Evolutionary conservation across 2,888 invertebrate genomes (phyloP).

Genomic region (Agonopterix subpropinquella): DNA sequence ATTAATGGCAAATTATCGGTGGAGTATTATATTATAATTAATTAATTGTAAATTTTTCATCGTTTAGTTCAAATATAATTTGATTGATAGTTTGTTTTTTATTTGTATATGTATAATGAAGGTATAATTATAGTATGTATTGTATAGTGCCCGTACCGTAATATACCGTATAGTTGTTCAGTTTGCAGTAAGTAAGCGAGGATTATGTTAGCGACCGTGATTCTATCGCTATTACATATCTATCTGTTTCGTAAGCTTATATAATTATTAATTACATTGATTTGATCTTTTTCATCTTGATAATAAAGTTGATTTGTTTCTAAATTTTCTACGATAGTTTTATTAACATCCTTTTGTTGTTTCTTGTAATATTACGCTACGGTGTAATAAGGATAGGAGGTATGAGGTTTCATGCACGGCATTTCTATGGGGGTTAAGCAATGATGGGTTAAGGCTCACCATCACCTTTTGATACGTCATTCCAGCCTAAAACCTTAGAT

Average conservation of each 20-base stretch:
- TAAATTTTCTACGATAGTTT: constrained; percentile 63
- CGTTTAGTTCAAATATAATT: constrained; percentile 41
- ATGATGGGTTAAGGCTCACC: too few relatives aligned
- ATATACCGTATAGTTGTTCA: not conserved
- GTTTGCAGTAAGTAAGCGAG: constrained; percentile 19
- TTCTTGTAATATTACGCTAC: too few relatives aligned
- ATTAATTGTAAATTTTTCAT: constrained; percentile 53
- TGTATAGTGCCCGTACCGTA: constrained; percentile 7
- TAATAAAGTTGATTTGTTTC: constrained; percentile 76
- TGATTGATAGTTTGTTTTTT: constrained; percentile 15
- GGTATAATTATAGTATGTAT: constrained; percentile 1
- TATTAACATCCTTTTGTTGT: constrained; percentile 6
- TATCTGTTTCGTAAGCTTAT: constrained; percentile 67
- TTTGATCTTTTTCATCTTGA: constrained; percentile 75
- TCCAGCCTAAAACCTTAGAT: too few relatives aligned
- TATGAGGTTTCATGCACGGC: too few relatives aligned
- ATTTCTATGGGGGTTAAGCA: too few relatives aligned
- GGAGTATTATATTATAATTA: constrained; percentile 33
- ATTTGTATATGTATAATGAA: constrained; percentile 7
- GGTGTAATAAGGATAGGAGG: too few relatives aligned
- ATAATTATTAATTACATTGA: constrained; percentile 53
- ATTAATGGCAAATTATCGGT: constrained; percentile 55
- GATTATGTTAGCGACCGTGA: constrained; percentile 29
- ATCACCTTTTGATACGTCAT: too few relatives aligned
- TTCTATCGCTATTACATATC: constrained; percentile 46